These are phyloP conservation scores for Auanema freiburgensis DNA, from an alignment of 2,888 invertebrate species.

Conservation along the genomic window DNA sequence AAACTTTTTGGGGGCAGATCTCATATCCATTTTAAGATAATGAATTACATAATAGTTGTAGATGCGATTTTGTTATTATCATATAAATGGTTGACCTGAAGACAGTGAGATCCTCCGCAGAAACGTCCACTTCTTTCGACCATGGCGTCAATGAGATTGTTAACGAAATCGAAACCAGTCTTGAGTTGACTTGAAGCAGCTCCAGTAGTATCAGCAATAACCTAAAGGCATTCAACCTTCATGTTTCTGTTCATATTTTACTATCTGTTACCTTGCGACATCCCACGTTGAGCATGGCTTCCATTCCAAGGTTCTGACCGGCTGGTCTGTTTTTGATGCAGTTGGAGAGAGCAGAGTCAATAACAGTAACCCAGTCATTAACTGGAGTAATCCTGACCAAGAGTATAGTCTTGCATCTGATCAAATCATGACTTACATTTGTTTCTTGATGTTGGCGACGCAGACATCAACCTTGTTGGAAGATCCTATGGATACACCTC, in stretches of 20 bases:
- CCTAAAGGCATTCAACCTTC: constrained; percentile 22
- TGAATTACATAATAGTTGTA: no score
- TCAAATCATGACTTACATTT: constrained; percentile 47
- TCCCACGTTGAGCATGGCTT: constrained; percentile 62
- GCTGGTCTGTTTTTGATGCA: constrained; percentile 61
- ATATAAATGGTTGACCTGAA: constrained; percentile 24
- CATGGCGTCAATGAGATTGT: constrained; percentile 63
- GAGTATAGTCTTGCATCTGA: neutral
- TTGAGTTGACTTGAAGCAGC: constrained; percentile 59
- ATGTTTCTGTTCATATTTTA: neutral
- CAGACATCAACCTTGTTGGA: constrained; percentile 60
- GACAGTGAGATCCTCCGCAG: constrained; percentile 59
- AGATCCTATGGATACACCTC: constrained; percentile 52
- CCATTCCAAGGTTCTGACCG: constrained; percentile 58
- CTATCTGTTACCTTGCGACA: constrained; percentile 58
- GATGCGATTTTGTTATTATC: no score
- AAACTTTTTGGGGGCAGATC: no score
- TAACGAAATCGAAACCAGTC: constrained; percentile 64
- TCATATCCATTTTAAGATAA: no score
- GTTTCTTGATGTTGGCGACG: constrained; percentile 60
- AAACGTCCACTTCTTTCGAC: constrained; percentile 56
- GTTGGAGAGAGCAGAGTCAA: constrained; percentile 58
- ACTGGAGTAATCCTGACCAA: constrained; percentile 56
- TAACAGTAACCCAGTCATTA: constrained; percentile 62
- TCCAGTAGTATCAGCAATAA: constrained; percentile 61